phyloP scores from a whole-genome alignment of 2,113 vertebrate genomes.

The Misgurnus mizolepis region DNA sequence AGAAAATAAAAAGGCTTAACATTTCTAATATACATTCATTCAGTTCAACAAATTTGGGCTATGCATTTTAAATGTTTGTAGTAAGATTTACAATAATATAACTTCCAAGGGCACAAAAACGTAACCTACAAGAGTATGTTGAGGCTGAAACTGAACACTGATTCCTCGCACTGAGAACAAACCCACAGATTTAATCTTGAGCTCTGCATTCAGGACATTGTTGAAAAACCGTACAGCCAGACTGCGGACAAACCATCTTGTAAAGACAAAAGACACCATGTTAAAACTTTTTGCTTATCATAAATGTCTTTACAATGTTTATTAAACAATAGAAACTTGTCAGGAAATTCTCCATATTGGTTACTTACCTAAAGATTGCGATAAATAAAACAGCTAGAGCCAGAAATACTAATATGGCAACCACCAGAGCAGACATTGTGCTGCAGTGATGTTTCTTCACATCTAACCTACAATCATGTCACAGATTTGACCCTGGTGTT shows the following conservation, averaged over 20 bases:
- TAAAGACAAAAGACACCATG: neutral
- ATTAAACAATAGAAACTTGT: neutral
- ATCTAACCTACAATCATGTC: constrained; percentile 58
- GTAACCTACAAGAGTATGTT: constrained; percentile 85
- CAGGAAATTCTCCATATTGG: neutral
- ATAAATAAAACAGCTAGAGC: constrained; percentile 56
- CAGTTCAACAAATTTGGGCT: neutral
- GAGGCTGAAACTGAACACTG: constrained; percentile 89
- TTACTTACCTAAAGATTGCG: constrained; percentile 69
- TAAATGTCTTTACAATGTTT: neutral
- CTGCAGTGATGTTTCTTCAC: constrained; percentile 55
- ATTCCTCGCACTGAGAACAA: constrained; percentile 88
- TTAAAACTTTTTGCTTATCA: neutral
- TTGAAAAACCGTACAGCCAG: constrained; percentile 84
- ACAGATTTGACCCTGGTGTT: neutral
- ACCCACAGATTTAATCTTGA: constrained; percentile 89
- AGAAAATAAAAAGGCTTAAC: constrained; percentile 39
- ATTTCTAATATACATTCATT: neutral
- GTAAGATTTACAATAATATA: neutral
- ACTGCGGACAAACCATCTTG: constrained; percentile 84
- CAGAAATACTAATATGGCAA: constrained; percentile 61
- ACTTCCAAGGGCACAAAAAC: neutral
- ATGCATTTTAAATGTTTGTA: neutral
- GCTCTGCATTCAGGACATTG: constrained; percentile 81
- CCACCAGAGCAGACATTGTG: constrained; percentile 72